Conservation (phyloP, 2,113 vertebrate species). For the Alectura lathami region DNA sequence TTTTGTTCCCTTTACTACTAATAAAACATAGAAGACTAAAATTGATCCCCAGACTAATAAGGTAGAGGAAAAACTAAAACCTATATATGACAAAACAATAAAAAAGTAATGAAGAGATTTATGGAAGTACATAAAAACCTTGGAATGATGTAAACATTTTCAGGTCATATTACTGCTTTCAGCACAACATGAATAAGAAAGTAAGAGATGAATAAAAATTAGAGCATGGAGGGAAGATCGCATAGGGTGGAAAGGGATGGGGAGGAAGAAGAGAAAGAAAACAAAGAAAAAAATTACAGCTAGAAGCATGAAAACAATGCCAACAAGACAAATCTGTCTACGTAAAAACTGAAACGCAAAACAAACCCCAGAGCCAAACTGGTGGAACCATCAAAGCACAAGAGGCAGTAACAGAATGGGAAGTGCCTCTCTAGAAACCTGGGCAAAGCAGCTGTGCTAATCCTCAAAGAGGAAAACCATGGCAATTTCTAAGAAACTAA, state of each 20-base stretch:
- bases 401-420: not conserved
- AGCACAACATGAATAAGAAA: constrained; percentile 46
- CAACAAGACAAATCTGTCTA: constrained; percentile 33
- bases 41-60: constrained; percentile 35
- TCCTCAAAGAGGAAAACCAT: not conserved
- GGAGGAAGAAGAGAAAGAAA: not conserved
- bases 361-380: constrained; percentile 30
- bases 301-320: constrained; percentile 55
- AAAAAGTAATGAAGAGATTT: constrained; percentile 74
- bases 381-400: not conserved
- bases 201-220: constrained; percentile 61
- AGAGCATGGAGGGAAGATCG: not conserved
- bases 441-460: not conserved
- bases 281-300: not conserved
- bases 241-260: not conserved
- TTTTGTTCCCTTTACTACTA: constrained; percentile 30
- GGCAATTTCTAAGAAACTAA: not conserved
- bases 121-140: constrained; percentile 64
- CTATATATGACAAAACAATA: constrained; percentile 52
- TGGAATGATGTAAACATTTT: constrained; percentile 59
- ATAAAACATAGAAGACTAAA: constrained; percentile 23
- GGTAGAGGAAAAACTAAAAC: constrained; percentile 33
- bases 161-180: constrained; percentile 66
- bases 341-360: constrained; percentile 44
- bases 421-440: not conserved